Base-by-base conservation (phyloP, 2,888 invertebrate species). In the Meloe dianella region DNA sequence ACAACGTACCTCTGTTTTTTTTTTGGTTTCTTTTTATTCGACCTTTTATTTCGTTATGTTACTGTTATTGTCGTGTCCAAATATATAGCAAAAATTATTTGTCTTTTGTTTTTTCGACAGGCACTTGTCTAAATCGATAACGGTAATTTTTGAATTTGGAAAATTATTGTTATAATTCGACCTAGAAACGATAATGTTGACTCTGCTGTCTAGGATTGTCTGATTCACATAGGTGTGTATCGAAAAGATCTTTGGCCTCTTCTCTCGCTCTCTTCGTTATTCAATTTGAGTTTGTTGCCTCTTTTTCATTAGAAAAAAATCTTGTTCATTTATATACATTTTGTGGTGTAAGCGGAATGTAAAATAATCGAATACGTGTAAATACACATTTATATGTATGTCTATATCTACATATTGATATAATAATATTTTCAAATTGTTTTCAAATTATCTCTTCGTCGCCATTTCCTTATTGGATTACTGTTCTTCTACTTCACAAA, bases 191-290 rank as follows among this genome's bases (percentile, higher is more conserved):
- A 41, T n/a, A 41, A 17, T 17, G 41, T 47, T 20, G 47, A 47
- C 20, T 47, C 20, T 1, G 5, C n/a, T 47, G 2, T 47, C 47
- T 47, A 47, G 9, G 10, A 47, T 20, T 20, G 47, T 47, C 47
- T 47, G 47, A 47, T 47, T 47, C 47, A 47, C 41, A 38, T 22
- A 47, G 47, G 47, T 47, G 47, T 47, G 47, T 47, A 47, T 17
- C 41, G 41, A 41, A 47, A 47, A 47, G 47, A 47, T 47, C 47
- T 47, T 47, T 47, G 47, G 47, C 47, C 47, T 47, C 47, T 47
- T 47, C 47, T 47, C 47, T 17, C 20, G 14, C 38, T 47, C 47
- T 35, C 47, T 20, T 20, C 20, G 47, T 47, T 22, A 20, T 47
- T 47, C 47, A 47, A 47, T 47, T 47, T 20, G 10, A 47, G 20